Percentiles rank a stretch among this genome's conserved stretches.
Conservation (phyloP, 2,113 vertebrate genomes). For the Chionomys nivalis region DNA sequence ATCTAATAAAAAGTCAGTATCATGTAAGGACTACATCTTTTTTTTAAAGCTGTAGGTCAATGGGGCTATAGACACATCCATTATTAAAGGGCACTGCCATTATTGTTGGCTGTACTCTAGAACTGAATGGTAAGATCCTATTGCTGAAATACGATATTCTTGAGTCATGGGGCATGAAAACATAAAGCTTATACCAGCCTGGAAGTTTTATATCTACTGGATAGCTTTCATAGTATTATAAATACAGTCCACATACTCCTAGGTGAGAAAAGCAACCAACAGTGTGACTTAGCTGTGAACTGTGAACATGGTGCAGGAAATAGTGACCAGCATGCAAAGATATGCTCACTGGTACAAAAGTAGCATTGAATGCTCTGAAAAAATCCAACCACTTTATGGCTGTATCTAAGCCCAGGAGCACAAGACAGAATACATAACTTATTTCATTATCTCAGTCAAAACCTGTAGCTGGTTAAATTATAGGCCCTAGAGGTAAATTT, state of each 20-base stretch:
- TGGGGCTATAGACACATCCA: not conserved
- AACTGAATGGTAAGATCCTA: not conserved
- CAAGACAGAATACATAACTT: not conserved
- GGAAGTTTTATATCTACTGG: not conserved
- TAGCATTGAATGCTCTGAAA: not conserved
- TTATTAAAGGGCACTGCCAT: not conserved
- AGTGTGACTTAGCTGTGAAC: not conserved
- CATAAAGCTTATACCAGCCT: not conserved
- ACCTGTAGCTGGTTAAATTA: not conserved
- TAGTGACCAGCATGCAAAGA: not conserved
- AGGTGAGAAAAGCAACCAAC: not conserved
- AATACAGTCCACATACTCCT: not conserved
- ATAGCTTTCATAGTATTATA: not conserved
- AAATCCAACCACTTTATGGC: not conserved
- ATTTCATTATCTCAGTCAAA: not conserved
- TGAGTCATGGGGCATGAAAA: not conserved
- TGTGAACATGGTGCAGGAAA: not conserved
- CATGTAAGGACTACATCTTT: not conserved
- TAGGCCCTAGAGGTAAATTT: not conserved
- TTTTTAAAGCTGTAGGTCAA: not conserved
- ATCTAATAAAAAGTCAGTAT: not conserved
- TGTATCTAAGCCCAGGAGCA: not conserved
- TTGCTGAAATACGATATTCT: not conserved
- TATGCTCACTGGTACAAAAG: not conserved
- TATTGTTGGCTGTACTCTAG: not conserved